A percentile compares a stretch with the other conserved stretches of the same genome.
phyloP scores from a whole-genome alignment of 2,888 invertebrate genomes.

The Patella caerulea region DNA sequence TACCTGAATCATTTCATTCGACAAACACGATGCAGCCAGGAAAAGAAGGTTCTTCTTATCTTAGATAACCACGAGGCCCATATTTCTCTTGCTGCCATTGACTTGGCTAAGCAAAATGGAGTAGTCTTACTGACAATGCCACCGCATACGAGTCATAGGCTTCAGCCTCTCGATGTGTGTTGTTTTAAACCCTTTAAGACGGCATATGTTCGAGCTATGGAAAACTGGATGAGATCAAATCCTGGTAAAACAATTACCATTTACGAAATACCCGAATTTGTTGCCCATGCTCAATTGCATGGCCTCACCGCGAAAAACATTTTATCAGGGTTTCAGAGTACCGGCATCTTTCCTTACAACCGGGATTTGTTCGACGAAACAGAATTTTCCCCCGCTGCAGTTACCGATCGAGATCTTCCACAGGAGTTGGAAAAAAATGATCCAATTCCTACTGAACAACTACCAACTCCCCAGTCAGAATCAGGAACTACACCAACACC shows the following conservation, averaged over 20 bases:
- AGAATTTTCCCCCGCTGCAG: not conserved
- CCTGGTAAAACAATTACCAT: too few species aligned
- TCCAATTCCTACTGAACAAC: too few species aligned
- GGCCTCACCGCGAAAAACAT: not conserved
- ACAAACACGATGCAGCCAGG: slow-evolving; percentile 15
- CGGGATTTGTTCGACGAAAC: not conserved
- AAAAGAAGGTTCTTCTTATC: slow-evolving; percentile 27
- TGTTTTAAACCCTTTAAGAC: slow-evolving; percentile 61
- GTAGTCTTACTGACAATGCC: slow-evolving; percentile 36
- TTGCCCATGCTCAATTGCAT: not conserved
- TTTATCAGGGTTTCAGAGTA: not conserved
- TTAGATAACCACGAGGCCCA: slow-evolving; percentile 32
- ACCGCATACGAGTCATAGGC: slow-evolving; percentile 33
- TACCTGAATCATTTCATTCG: slow-evolving; percentile 25
- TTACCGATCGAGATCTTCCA: not conserved
- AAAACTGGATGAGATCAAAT: not conserved
- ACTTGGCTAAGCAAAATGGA: slow-evolving; percentile 31
- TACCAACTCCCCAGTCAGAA: too few species aligned
- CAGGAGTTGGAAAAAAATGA: too few species aligned
- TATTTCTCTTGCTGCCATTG: slow-evolving; percentile 22
- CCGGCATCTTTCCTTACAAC: not conserved
- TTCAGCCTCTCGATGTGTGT: slow-evolving; percentile 44
- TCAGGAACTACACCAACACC: too few species aligned
- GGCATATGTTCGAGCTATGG: slow-evolving; percentile 27
- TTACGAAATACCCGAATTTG: not conserved